Conservation (phyloP, 2,888 invertebrate species). For the Ectemnius continuus region DNA sequence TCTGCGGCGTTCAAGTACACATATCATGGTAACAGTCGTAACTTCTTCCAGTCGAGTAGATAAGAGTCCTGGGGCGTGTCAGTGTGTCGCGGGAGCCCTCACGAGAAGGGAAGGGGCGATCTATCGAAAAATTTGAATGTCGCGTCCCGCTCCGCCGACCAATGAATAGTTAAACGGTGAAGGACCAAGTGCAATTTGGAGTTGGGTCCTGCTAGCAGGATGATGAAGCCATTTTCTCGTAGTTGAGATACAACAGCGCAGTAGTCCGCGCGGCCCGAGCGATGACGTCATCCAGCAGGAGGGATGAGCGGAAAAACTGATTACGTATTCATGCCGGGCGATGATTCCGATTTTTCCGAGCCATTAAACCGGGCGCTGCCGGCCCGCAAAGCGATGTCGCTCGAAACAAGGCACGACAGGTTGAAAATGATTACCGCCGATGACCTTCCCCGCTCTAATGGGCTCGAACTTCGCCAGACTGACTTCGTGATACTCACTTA, state of each 20-base stretch:
- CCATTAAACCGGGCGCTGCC: conserved; percentile 72
- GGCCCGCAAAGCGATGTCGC: conserved; percentile 71
- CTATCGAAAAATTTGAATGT: background rate
- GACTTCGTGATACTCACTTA: too few relatives aligned
- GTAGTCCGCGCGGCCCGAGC: conserved; percentile 10
- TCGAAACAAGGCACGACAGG: conserved; percentile 72
- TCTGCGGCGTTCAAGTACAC: background rate
- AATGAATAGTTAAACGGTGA: too few relatives aligned
- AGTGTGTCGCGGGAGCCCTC: background rate
- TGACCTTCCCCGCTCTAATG: conserved; percentile 57
- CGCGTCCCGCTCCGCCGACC: background rate
- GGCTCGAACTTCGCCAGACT: conserved; percentile 8
- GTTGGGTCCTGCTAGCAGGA: background rate
- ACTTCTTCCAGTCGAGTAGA: conserved; percentile 1
- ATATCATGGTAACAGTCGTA: background rate
- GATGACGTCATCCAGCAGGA: conserved; percentile 65
- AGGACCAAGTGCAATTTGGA: too few relatives aligned
- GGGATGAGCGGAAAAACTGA: conserved; percentile 66
- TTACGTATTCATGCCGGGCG: conserved; percentile 75
- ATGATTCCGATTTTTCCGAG: conserved; percentile 76
- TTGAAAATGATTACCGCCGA: conserved; percentile 70
- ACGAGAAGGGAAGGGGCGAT: background rate
- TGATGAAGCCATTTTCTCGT: conserved; percentile 5
- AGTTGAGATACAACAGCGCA: background rate
- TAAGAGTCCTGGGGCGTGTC: background rate